A percentile compares a stretch with the other conserved stretches of the same genome.
phyloP scores from a whole-genome alignment of 2,113 vertebrate species.

The Stomatorhinus ivindoensis region DNA sequence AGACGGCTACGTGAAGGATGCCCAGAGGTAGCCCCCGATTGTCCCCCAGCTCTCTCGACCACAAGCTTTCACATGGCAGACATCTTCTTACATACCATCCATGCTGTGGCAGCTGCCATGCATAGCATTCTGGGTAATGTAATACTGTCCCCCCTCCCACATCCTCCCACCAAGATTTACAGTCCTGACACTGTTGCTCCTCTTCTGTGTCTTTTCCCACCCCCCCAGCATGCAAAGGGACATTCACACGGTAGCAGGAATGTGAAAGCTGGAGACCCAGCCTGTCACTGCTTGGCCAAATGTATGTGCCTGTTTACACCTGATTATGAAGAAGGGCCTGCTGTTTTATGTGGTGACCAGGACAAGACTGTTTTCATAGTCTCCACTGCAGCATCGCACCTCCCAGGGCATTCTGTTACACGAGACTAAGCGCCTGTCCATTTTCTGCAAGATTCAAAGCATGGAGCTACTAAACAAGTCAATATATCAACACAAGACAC shows the following conservation, averaged over 20 bases:
- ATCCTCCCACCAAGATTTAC: conserved; percentile 29
- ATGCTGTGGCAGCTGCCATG: conserved; percentile 56
- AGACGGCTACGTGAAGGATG: not conserved
- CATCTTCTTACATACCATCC: conserved; percentile 36
- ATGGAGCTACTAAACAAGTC: not conserved
- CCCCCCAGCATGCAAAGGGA: conserved; percentile 37
- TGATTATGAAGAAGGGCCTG: conserved; percentile 48
- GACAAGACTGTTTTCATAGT: conserved; percentile 9
- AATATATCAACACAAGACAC: not conserved
- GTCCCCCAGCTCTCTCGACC: not conserved
- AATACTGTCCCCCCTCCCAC: conserved; percentile 22
- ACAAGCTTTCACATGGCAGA: conserved; percentile 44
- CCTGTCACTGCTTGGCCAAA: conserved; percentile 57
- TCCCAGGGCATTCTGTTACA: not conserved
- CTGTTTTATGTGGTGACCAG: conserved; percentile 41
- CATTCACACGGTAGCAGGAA: conserved; percentile 36
- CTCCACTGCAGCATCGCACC: not conserved
- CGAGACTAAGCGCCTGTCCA: not conserved
- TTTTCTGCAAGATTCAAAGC: not conserved
- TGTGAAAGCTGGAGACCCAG: conserved; percentile 25
- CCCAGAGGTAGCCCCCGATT: not conserved
- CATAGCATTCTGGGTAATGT: conserved; percentile 35
- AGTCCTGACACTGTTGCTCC: conserved; percentile 29
- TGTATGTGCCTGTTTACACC: conserved; percentile 68
- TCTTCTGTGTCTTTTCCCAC: conserved; percentile 39